A percentile compares a stretch with the other conserved stretches of the same genome.
Evolutionary conservation across 2,888 invertebrate genomes (phyloP).

Genomic region (Lamproptera curius): DNA sequence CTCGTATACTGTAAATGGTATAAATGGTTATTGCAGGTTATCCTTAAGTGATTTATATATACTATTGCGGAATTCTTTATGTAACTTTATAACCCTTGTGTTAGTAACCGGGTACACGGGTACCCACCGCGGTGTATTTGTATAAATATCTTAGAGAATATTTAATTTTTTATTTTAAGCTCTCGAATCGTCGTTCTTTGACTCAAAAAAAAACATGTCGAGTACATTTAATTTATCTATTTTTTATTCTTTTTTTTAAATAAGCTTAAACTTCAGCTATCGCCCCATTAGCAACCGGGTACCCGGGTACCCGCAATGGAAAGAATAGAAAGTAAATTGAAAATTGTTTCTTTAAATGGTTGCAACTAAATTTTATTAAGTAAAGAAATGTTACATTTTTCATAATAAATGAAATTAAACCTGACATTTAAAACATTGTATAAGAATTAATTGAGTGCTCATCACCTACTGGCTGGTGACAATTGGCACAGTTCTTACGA

Average conservation of each 20-base stretch:
- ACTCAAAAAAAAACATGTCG: background rate
- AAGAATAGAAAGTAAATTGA: background rate
- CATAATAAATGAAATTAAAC: background rate
- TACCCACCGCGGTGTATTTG: background rate
- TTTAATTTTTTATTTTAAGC: background rate
- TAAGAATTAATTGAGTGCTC: background rate
- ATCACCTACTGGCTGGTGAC: background rate
- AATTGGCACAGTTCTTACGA: background rate
- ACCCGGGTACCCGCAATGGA: background rate
- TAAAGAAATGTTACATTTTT: background rate
- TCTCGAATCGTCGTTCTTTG: background rate
- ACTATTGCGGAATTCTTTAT: too few relatives aligned
- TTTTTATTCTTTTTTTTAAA: background rate
- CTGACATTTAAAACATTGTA: background rate
- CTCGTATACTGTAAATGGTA: too few relatives aligned
- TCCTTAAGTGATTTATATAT: too few relatives aligned
- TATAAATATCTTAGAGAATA: background rate
- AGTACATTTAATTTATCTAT: background rate
- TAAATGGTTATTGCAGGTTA: too few relatives aligned
- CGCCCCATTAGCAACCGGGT: background rate
- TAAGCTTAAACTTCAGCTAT: background rate
- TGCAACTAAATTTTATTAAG: background rate
- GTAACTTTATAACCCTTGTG: background rate
- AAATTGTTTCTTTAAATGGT: background rate
- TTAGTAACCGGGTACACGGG: background rate